These are phyloP conservation scores for Pseudomyrmex flavicornis DNA, from an alignment of 1,140 invertebrate genomes.

Conservation along the genomic window DNA sequence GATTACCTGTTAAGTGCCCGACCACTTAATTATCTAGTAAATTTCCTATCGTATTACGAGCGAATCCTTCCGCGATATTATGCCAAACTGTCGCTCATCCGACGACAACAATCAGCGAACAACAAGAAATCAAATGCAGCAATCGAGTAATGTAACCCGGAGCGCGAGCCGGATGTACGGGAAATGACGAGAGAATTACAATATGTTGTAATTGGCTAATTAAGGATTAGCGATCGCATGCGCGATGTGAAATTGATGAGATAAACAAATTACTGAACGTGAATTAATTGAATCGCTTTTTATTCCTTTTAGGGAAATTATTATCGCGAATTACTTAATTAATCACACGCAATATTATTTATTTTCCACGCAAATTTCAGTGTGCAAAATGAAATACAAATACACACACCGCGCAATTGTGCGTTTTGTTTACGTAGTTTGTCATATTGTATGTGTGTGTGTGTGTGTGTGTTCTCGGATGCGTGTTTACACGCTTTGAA, in stretches of 20 bases:
- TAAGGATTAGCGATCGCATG: not conserved
- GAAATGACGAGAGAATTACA: not conserved
- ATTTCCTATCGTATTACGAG: constrained; percentile 25
- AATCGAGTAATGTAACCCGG: not conserved
- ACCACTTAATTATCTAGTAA: constrained; percentile 48
- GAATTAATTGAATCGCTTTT: not conserved
- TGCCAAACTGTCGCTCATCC: constrained; percentile 34
- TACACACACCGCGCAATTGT: too few relatives aligned
- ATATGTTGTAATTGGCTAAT: constrained; percentile 19
- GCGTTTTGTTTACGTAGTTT: too few relatives aligned
- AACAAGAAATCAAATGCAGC: not conserved
- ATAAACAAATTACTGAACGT: not conserved
- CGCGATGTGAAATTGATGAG: not conserved
- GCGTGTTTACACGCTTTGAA: constrained; percentile 10
- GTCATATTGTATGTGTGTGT: not conserved
- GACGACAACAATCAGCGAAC: not conserved
- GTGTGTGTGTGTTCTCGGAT: not conserved
- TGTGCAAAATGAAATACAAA: too few relatives aligned
- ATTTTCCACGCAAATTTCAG: too few relatives aligned
- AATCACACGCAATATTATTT: too few relatives aligned
- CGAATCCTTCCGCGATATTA: constrained; percentile 30
- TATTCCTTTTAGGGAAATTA: not conserved
- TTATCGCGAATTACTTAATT: constrained; percentile 5
- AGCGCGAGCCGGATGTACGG: too few relatives aligned
- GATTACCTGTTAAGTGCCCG: constrained; percentile 43